Evolutionary conservation across 2,113 vertebrate species (phyloP).

Genomic region (Tetrao urogallus): DNA sequence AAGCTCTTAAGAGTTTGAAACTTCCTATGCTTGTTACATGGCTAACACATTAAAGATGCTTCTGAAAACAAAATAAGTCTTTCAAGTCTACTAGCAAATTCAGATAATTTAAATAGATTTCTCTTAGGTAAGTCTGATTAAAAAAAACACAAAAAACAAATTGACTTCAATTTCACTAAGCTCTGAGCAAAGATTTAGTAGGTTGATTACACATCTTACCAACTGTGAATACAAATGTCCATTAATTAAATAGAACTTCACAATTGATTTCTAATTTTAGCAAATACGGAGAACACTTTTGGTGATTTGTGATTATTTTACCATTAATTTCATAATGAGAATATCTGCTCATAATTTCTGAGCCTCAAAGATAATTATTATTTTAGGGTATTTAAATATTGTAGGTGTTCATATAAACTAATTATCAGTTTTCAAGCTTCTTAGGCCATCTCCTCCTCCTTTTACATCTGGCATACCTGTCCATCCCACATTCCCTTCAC

Average conservation of each 20-base stretch:
- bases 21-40: background rate
- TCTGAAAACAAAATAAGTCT: background rate
- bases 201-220: background rate
- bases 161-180: background rate
- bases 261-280: conserved; percentile 12
- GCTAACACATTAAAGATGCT: background rate
- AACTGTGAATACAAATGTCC: background rate
- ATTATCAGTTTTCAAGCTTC: background rate
- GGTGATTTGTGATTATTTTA: background rate
- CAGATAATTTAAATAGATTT: background rate
- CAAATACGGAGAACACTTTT: background rate
- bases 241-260: conserved; percentile 7
- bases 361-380: background rate
- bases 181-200: background rate
- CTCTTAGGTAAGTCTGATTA: background rate
- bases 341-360: background rate
- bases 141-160: background rate
- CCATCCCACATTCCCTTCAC: background rate
- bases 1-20: background rate
- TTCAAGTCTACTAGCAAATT: background rate
- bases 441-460: background rate
- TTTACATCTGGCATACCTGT: background rate
- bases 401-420: background rate
- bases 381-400: background rate
- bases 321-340: background rate